Percentiles rank a stretch among this genome's conserved stretches.
Conservation (phyloP, 2,113 vertebrate genomes). For the Crotalus tigris region DNA sequence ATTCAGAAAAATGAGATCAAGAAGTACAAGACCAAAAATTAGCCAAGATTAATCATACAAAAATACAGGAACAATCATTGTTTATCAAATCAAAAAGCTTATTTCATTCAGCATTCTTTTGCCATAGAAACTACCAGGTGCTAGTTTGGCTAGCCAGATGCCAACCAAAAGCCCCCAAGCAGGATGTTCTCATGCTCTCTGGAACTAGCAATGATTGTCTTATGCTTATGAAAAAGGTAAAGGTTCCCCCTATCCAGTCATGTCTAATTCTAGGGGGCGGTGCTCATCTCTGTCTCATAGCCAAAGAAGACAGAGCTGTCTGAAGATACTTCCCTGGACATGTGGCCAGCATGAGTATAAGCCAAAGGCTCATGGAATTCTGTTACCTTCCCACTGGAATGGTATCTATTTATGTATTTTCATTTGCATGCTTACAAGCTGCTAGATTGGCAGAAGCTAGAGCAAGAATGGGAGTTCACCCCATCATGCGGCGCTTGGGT, state of each 20-base stretch:
- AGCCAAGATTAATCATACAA: background rate
- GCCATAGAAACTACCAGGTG: background rate
- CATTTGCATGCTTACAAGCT: background rate
- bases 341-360: background rate
- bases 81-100: background rate
- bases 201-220: background rate
- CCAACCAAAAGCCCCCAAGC: background rate
- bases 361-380: background rate
- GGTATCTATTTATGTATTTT: background rate
- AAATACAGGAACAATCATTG: background rate
- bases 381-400: background rate
- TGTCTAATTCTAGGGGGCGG: background rate
- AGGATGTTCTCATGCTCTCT: background rate
- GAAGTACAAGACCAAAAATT: background rate
- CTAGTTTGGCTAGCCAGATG: background rate
- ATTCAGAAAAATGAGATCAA: background rate
- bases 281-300: background rate
- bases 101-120: background rate
- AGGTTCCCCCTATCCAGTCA: background rate
- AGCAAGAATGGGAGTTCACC: background rate
- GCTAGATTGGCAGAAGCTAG: background rate
- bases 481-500: background rate
- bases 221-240: background rate
- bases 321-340: background rate
- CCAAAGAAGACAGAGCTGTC: background rate